Evolutionary conservation across 2,797 vertebrate genomes (phyloP), one percentile per base, ranked within the genome.

Genomic region (Agapornis canus): DNA sequence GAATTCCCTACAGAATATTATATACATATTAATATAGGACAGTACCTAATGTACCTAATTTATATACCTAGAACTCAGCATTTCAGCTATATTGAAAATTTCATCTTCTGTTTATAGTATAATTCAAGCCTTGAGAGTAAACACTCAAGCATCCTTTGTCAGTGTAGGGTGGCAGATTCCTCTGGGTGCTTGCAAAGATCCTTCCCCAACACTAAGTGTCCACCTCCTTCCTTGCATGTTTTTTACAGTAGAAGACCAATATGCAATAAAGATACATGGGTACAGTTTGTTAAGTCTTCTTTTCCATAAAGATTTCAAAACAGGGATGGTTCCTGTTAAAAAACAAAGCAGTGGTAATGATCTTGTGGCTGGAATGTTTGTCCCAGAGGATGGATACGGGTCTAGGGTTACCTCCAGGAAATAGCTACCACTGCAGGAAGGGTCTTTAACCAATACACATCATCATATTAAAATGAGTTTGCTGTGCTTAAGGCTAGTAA

Each of bases 21-120:
- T 43, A 10, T 40, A 23, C 0, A 0, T 63, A 45, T 86, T 51
- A 56, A 71, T 60, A 11, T 8, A 52, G 32, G 20, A 48, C 20
- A 57, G 48, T 64, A 65, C 23, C 52, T 66, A 82, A 19, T 5
- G 3, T 70, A 51, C 39, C 10, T 66, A 19, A 57, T 76, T 82
- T 72, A 54, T 27, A 61, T 29, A 66, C 2, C 9, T 40, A 63
- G 54, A 88, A 51, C 5, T 47, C 42, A 66, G 10, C 13, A 66
- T 61, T 61, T 70, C 31, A 63, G 31, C 32, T 88, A 9, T 37
- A 66, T 19, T 43, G 27, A 85, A 82, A 71, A 32, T 21, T 25
- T 47, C 5, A 12, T 72, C 37, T 64, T 76, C 48, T 51, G 20
- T 60, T 73, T 39, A 40, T 12, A 49, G 21, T 9, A 17, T 54